A percentile compares a stretch with the other conserved stretches of the same genome.
These are phyloP conservation scores for Drosophila sordidapex DNA, from an alignment of 2,888 invertebrate species.

Conservation along the genomic window DNA sequence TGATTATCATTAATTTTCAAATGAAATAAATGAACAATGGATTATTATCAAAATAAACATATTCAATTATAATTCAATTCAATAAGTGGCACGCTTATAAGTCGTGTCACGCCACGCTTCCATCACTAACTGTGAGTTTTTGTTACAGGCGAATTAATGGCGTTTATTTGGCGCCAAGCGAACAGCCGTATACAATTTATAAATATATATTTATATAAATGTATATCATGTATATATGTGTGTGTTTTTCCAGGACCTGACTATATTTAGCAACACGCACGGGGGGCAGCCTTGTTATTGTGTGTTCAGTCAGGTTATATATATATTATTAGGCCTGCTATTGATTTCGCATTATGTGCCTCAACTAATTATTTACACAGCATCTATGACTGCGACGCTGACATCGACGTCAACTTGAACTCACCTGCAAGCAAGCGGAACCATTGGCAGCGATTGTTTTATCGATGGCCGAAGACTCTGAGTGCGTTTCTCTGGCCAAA, in stretches of 20 bases:
- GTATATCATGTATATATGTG: slow-evolving; percentile 26
- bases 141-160: slow-evolving; percentile 48
- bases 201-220: slow-evolving; percentile 20
- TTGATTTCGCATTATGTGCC: slow-evolving; percentile 73
- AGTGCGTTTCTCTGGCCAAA: slow-evolving; percentile 90
- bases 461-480: slow-evolving; percentile 88
- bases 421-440: slow-evolving; percentile 91
- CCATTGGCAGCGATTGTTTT: slow-evolving; percentile 89
- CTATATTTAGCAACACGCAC: slow-evolving; percentile 69
- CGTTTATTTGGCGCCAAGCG: slow-evolving; percentile 58
- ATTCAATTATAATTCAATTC: not conserved
- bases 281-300: slow-evolving; percentile 16
- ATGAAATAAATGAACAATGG: not conserved
- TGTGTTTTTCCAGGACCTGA: slow-evolving; percentile 55
- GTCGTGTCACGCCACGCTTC: not conserved
- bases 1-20: not conserved
- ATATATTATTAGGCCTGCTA: slow-evolving; percentile 53
- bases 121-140: slow-evolving; percentile 24
- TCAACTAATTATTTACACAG: slow-evolving; percentile 66
- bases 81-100: not conserved
- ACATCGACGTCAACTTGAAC: slow-evolving; percentile 15
- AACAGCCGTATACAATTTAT: slow-evolving; percentile 58
- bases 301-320: slow-evolving; percentile 39
- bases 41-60: not conserved
- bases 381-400: slow-evolving; percentile 20